phyloP scores from a whole-genome alignment of 2,113 vertebrate genomes.

The Microtus ochrogaster region DNA sequence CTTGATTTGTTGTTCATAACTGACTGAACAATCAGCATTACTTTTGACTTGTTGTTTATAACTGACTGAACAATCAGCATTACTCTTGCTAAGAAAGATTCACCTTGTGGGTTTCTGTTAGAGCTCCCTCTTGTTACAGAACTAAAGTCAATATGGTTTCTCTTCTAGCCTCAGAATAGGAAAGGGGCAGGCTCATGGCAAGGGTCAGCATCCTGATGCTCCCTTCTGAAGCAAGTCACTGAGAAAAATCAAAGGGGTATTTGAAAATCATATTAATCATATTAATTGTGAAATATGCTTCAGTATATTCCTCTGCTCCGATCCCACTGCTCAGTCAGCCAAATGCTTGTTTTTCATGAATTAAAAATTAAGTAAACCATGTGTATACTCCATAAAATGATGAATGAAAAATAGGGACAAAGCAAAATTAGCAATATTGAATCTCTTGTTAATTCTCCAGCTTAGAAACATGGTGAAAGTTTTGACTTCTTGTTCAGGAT shows the following conservation, averaged over 20 bases:
- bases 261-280: not conserved
- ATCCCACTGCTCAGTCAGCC: not conserved
- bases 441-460: not conserved
- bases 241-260: slow-evolving; percentile 2
- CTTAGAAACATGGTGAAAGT: not conserved
- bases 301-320: not conserved
- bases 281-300: not conserved
- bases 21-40: not conserved
- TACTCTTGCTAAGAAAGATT: not conserved
- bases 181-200: fast-evolving
- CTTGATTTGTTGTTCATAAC: not conserved
- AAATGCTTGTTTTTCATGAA: not conserved
- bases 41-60: not conserved
- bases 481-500: not conserved
- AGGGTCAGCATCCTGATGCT: not conserved
- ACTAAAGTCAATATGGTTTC: not conserved
- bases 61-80: not conserved
- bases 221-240: not conserved
- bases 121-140: not conserved
- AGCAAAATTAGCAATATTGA: not conserved
- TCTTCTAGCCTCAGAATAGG: not conserved
- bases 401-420: not conserved
- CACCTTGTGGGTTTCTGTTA: not conserved
- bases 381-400: not conserved
- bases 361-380: not conserved